These are phyloP conservation scores for Cepaea hortensis DNA, from an alignment of 2,888 invertebrate species.

Conservation along the genomic window DNA sequence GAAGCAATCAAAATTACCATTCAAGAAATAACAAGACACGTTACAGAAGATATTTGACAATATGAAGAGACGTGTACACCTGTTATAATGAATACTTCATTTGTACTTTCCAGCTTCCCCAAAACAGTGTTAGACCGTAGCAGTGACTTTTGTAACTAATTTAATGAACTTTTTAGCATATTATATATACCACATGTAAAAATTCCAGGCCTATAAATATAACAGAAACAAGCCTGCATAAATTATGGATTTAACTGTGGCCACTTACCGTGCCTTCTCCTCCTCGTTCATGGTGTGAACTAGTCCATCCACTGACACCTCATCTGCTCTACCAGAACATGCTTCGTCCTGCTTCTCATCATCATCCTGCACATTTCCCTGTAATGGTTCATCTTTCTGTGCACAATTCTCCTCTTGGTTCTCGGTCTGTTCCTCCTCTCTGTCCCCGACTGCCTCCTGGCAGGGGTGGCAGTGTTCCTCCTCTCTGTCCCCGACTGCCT, in stretches of 20 bases:
- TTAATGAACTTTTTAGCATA: too few relatives aligned
- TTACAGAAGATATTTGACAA: too few relatives aligned
- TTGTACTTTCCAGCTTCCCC: too few relatives aligned
- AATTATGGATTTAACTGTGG: background rate
- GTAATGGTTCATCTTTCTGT: background rate
- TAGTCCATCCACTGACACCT: constrained; percentile 12
- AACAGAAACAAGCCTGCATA: too few relatives aligned
- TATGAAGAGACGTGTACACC: too few relatives aligned
- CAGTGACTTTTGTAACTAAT: too few relatives aligned
- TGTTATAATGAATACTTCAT: too few relatives aligned
- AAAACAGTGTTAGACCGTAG: too few relatives aligned
- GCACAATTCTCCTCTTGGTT: constrained; percentile 53
- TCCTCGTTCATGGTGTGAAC: constrained; percentile 44
- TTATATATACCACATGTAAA: too few relatives aligned
- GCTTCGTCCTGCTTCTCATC: constrained; percentile 44
- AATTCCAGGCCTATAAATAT: too few relatives aligned
- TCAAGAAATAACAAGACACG: too few relatives aligned
- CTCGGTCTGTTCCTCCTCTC: background rate
- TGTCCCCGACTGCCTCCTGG: background rate
- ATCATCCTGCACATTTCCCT: background rate
- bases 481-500: background rate
- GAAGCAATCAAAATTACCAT: too few relatives aligned
- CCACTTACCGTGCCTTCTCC: constrained; percentile 23
- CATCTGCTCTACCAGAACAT: constrained; percentile 12
- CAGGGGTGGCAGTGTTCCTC: background rate